A percentile compares a stretch with the other conserved stretches of the same genome.
Evolutionary conservation across 1,140 invertebrate species (phyloP).

Genomic region (Heliconius congener): DNA sequence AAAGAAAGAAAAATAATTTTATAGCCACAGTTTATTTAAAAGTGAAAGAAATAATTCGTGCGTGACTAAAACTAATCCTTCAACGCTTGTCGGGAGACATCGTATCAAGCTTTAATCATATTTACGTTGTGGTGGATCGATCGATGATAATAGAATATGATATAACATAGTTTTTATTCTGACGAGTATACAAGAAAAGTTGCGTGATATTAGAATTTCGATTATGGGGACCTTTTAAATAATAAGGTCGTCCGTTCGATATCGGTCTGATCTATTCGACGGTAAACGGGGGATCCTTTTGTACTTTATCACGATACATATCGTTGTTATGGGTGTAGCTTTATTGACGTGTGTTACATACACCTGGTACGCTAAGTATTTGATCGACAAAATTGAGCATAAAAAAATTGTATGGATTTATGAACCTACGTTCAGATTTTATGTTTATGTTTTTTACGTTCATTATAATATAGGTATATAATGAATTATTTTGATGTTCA

Average conservation of each 20-base stretch:
- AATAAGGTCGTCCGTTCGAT: slow-evolving; percentile 71
- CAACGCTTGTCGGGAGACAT: slow-evolving; percentile 62
- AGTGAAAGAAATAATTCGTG: slow-evolving; percentile 54
- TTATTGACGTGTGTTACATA: slow-evolving; percentile 34
- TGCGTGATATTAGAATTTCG: slow-evolving; percentile 72
- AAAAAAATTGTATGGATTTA: slow-evolving; percentile 18
- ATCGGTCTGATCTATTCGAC: slow-evolving; percentile 60
- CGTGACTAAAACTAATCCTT: slow-evolving; percentile 75
- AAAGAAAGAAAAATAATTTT: not conserved
- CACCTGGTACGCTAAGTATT: slow-evolving; percentile 26
- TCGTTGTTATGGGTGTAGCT: slow-evolving; percentile 33
- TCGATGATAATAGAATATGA: slow-evolving; percentile 59
- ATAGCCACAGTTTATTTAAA: not conserved
- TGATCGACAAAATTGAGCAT: slow-evolving; percentile 10
- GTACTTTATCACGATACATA: slow-evolving; percentile 48
- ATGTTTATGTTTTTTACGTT: not conserved
- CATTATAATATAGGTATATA: not conserved
- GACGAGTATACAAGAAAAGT: slow-evolving; percentile 71
- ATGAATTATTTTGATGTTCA: too few relatives aligned
- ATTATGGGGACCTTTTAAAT: slow-evolving; percentile 73
- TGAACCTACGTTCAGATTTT: slow-evolving; percentile 1
- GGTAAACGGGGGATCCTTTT: slow-evolving; percentile 60
- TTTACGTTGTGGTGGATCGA: slow-evolving; percentile 60
- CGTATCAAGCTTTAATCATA: slow-evolving; percentile 69
- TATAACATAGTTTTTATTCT: slow-evolving; percentile 71